Conservation (phyloP, 2,888 invertebrate genomes). For the Spilarctia lutea region DNA sequence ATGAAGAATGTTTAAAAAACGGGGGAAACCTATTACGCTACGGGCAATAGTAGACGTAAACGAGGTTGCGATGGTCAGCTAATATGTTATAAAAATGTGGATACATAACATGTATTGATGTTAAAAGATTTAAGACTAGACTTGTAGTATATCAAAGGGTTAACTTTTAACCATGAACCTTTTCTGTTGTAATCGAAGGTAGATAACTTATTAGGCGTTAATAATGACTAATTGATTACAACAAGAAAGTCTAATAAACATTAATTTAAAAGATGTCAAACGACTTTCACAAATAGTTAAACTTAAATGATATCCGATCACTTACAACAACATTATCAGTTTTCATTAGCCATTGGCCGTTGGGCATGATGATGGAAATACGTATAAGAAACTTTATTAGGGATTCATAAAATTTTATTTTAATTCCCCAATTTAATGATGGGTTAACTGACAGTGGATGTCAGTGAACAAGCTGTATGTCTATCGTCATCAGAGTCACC, state of each 20-base stretch:
- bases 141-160: not conserved
- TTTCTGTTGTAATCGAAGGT: not conserved
- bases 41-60: too few relatives aligned
- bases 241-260: not conserved
- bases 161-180: not conserved
- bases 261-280: not conserved
- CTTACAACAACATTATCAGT: constrained; percentile 7
- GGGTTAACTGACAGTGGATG: constrained; percentile 47
- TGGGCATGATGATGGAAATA: constrained; percentile 12
- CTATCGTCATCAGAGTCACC: constrained; percentile 36
- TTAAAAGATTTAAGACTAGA: not conserved
- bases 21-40: too few relatives aligned
- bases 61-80: too few relatives aligned
- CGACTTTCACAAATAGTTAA: not conserved
- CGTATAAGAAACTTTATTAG: constrained; percentile 15
- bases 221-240: not conserved
- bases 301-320: constrained; percentile 4
- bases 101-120: too few relatives aligned
- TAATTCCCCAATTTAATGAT: constrained; percentile 33
- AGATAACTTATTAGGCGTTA: not conserved
- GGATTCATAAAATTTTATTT: constrained; percentile 27
- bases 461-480: constrained; percentile 50
- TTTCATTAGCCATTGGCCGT: constrained; percentile 10
- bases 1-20: too few relatives aligned
- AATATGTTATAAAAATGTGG: too few relatives aligned